Percentiles rank a stretch among this genome's conserved stretches.
These are phyloP conservation scores for Agrochola macilenta DNA, from an alignment of 2,888 invertebrate species.

Conservation along the genomic window DNA sequence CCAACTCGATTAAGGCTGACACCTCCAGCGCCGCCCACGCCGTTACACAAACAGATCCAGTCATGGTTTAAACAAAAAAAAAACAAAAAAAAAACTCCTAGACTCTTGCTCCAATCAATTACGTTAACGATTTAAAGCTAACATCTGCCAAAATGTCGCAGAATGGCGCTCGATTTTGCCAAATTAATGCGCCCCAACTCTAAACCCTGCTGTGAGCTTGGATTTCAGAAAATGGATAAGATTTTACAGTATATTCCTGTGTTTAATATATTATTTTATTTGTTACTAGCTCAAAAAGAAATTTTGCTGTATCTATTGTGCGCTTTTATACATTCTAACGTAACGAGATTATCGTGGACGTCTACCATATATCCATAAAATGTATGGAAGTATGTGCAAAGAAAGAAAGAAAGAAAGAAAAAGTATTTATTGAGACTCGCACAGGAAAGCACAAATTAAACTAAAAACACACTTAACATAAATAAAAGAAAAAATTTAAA, in stretches of 20 bases:
- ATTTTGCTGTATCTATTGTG: too few species aligned
- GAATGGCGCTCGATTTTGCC: conserved; percentile 65
- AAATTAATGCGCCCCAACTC: conserved; percentile 67
- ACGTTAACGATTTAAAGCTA: conserved; percentile 67
- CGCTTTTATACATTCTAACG: too few species aligned
- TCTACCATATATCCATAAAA: too few species aligned
- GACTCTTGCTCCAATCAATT: conserved; percentile 68
- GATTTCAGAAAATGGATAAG: conserved; percentile 53
- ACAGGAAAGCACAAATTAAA: too few species aligned
- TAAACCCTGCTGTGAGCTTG: conserved; percentile 47
- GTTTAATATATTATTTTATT: neutral
- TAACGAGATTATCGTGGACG: too few species aligned
- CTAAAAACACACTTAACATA: too few species aligned
- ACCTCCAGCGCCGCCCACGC: conserved; percentile 33
- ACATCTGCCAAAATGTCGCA: conserved; percentile 70
- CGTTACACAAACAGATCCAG: conserved; percentile 34
- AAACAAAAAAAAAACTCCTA: conserved; percentile 49
- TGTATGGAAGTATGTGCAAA: too few species aligned
- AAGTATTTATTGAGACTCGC: too few species aligned
- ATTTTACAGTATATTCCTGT: neutral
- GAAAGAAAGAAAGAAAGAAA: too few species aligned
- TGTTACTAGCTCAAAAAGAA: neutral
- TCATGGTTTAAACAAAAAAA: conserved; percentile 36
- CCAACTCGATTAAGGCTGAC: conserved; percentile 32
- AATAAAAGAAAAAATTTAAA: too few species aligned